Base-by-base conservation (phyloP, 1,140 invertebrate genomes). In the Rhynchophorus ferrugineus region DNA sequence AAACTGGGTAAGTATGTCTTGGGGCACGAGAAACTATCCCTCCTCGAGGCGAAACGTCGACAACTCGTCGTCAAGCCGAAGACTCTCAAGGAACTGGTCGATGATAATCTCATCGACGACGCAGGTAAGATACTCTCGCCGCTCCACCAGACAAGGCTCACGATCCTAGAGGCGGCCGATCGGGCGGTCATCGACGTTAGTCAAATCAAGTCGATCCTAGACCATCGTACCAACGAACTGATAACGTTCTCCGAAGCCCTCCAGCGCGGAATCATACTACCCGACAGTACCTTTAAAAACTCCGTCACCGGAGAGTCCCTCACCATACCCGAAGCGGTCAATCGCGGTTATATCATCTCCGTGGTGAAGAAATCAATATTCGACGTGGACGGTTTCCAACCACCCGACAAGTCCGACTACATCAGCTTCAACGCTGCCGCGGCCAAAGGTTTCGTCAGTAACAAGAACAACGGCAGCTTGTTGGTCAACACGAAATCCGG, bases 311-410 rank as follows among this genome's bases (percentile, higher is more conserved):
- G 76, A n/a, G 81, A 88, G 69, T 68, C 78, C 14, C 76, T 88
- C 9, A 77, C 80, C 20, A 83, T 95, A 56, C 76, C 78, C 6
- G 84, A 93, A 65, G 92, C 91, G 3, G 84, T 92, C 2, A 84
- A 89, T 64, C 78, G 84, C 56, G 92, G 93, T 33, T 75, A 89
- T n/a, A 84, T 96, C 35, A 87, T 89, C 5, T 88, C 91, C 3
- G 84, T 95, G 2, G 79, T 83, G 8, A 85, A 89, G 66, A 87
- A 88, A 69, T 89, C 88, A 3, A 84, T 93, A 50, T 95, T 95
- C 67, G 86, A 95, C 66, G 89, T 95, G 49, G 89, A 91, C 59
- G 91, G 87, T 49, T 91, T 96, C 65, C 86, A 84, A 64, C 89
- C 95, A 69, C 82, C 87, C 0, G 76, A 82, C 54, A 86, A 83